These are phyloP conservation scores for Drosophila dunni DNA, from an alignment of 1,140 invertebrate genomes.

Conservation along the genomic window DNA sequence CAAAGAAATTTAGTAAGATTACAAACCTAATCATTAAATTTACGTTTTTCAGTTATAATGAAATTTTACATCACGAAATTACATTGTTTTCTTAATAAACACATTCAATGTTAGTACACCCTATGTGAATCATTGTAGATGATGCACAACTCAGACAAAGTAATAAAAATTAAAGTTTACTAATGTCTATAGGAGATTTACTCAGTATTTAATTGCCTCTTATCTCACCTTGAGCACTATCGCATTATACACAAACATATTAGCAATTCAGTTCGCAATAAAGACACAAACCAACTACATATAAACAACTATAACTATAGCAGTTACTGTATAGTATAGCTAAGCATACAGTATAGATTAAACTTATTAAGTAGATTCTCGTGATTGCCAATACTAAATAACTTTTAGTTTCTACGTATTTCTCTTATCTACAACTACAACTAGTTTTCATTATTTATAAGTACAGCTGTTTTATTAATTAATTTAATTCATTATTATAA, in stretches of 20 bases:
- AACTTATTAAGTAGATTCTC: neutral
- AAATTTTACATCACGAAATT: too few species aligned
- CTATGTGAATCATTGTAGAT: neutral
- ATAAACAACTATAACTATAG: neutral
- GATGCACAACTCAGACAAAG: neutral
- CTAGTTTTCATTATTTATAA: neutral
- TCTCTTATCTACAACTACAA: neutral
- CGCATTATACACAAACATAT: neutral
- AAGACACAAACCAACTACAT: neutral
- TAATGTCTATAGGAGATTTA: neutral
- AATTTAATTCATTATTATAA: too few species aligned
- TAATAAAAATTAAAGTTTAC: neutral
- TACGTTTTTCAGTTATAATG: too few species aligned
- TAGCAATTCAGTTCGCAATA: neutral
- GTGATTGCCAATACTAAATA: neutral
- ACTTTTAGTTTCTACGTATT: neutral
- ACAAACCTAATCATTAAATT: too few species aligned
- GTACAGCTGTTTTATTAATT: neutral
- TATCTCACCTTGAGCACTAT: conserved; percentile 4
- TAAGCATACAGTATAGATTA: neutral
- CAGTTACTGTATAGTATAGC: neutral
- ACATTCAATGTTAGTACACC: neutral
- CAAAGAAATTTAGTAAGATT: too few species aligned
- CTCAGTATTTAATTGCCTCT: neutral
- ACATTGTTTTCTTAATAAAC: too few species aligned